These are phyloP conservation scores for Gnathochromis pfefferi DNA, from an alignment of 2,113 vertebrate species.

Conservation along the genomic window DNA sequence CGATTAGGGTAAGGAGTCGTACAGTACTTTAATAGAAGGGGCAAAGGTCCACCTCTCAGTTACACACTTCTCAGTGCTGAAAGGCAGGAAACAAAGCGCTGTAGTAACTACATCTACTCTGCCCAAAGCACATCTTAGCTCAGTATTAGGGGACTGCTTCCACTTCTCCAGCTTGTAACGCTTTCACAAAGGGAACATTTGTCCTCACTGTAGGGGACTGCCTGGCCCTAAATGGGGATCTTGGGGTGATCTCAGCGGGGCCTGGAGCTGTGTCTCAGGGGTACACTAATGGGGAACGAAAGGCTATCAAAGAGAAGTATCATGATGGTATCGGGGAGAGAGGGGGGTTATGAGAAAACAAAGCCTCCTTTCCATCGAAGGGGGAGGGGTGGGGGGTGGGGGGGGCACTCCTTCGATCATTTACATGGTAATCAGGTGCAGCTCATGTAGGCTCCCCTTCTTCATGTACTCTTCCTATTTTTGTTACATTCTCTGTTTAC, in stretches of 20 bases:
- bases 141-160: constrained; percentile 51
- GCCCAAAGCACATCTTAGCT: constrained; percentile 51
- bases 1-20: constrained; percentile 30
- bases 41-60: constrained; percentile 58
- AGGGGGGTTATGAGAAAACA: constrained; percentile 70
- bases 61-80: constrained; percentile 36
- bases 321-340: constrained; percentile 65
- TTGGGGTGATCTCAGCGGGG: constrained; percentile 62
- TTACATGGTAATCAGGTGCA: constrained; percentile 73
- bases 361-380: constrained; percentile 48
- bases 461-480: constrained; percentile 58
- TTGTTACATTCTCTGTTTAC: constrained; percentile 29
- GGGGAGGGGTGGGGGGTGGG: neutral
- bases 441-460: constrained; percentile 58
- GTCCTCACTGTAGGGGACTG: constrained; percentile 68
- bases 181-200: constrained; percentile 68
- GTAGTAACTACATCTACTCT: constrained; percentile 59
- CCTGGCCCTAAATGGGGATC: constrained; percentile 57
- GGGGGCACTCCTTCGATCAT: constrained; percentile 35
- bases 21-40: constrained; percentile 43
- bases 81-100: constrained; percentile 51
- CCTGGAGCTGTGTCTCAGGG: constrained; percentile 52
- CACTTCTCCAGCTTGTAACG: constrained; percentile 61
- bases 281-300: constrained; percentile 72
- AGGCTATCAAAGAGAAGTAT: constrained; percentile 74